Conservation (phyloP, 2,888 invertebrate species). For the Willowsia nigromaculata region DNA sequence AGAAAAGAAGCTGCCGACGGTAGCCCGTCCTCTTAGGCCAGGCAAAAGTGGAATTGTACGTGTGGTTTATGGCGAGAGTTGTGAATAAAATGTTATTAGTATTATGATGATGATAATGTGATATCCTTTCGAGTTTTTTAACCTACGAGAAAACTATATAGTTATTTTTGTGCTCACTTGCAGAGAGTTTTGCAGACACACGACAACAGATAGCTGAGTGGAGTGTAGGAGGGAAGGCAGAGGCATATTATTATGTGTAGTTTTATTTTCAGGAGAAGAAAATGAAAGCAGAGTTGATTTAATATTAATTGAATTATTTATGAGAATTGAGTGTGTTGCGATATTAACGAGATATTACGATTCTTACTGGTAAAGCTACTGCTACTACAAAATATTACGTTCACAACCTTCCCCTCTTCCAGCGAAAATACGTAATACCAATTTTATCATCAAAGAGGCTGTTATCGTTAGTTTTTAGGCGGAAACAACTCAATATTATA, state of each 20-base stretch:
- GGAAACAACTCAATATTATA: too few relatives aligned
- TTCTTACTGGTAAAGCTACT: not conserved
- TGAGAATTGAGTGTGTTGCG: constrained; percentile 30
- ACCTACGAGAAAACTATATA: not conserved
- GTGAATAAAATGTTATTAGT: not conserved
- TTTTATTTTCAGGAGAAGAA: constrained; percentile 8
- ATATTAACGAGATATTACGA: constrained; percentile 23
- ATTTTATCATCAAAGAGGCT: not conserved
- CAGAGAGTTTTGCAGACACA: not conserved
- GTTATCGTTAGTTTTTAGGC: too few relatives aligned
- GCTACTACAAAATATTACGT: not conserved
- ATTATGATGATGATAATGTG: not conserved
- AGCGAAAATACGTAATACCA: not conserved
- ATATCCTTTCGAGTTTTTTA: not conserved
- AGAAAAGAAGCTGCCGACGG: not conserved
- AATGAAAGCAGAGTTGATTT: constrained; percentile 36
- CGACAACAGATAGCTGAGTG: not conserved
- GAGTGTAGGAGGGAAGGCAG: too few relatives aligned
- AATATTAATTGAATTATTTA: constrained; percentile 59
- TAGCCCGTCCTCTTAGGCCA: not conserved
- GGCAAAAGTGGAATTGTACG: not conserved
- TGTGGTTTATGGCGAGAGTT: not conserved
- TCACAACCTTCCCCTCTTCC: not conserved
- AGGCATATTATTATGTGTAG: too few relatives aligned
- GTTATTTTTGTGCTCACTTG: not conserved